phyloP scores from a whole-genome alignment of 1,140 invertebrate species.

The Delia radicum region DNA sequence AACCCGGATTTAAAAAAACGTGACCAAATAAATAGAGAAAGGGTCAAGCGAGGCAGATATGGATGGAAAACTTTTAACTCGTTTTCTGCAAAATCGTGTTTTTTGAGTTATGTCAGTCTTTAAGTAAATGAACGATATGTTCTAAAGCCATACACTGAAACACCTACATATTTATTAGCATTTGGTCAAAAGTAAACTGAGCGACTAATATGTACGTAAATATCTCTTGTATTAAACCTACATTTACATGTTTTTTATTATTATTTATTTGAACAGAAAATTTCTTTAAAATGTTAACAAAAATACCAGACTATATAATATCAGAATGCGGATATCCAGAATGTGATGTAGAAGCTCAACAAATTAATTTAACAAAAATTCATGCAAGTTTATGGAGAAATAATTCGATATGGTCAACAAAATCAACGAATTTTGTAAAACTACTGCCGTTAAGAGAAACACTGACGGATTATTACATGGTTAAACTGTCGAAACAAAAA shows the following conservation, averaged over 20 bases:
- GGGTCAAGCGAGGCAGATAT: too few species aligned
- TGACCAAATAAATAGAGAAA: too few species aligned
- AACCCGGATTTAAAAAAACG: too few species aligned
- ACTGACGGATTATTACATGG: slow-evolving; percentile 1
- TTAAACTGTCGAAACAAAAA: not conserved
- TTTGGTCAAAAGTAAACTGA: too few species aligned
- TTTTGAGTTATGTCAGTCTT: too few species aligned
- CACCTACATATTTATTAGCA: too few species aligned
- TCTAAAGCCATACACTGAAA: too few species aligned
- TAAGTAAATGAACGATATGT: too few species aligned
- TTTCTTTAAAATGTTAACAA: slow-evolving; percentile 1
- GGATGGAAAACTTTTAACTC: too few species aligned
- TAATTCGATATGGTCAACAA: not conserved
- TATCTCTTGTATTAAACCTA: too few species aligned
- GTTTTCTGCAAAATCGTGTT: too few species aligned
- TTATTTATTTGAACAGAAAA: not conserved
- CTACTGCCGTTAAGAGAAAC: not conserved
- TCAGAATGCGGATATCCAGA: slow-evolving; percentile 2
- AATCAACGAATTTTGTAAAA: not conserved
- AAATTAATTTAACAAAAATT: not conserved
- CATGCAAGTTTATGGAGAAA: not conserved
- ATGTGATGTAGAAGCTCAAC: not conserved
- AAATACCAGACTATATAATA: slow-evolving; percentile 9
- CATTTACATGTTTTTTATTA: not conserved
- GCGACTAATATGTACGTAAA: too few species aligned